Base-by-base conservation (phyloP, 2,113 vertebrate species). In the Mohoua ochrocephala region DNA sequence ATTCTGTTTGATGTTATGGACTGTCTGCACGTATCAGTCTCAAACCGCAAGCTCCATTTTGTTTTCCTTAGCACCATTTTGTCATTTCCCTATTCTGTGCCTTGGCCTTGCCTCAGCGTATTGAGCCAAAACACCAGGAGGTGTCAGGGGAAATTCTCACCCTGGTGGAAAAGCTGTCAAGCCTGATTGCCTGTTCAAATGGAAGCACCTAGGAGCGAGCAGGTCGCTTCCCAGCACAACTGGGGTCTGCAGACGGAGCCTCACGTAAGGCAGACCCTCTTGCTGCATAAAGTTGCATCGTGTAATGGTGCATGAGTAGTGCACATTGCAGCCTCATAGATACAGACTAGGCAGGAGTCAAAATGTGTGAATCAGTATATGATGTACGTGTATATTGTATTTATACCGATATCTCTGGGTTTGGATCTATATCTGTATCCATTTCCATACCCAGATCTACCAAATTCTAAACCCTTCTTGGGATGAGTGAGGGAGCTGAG, bases 101-200 rank as follows among this genome's bases (percentile, higher is more conserved):
- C 87, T 95, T 78, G 93, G 93, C 84, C 93, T 84, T 75, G 91
- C 33, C 84, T 96, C n/a, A 3, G 39, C 0, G 7, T 56, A 92
- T 94, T 94, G 94, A 97, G 96, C 96, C 94, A 94, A 95, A 96
- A 91, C 96, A 94, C 96, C 91, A 78, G 96, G 95, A 97, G 96
- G 91, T 91, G 94, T 91, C 89, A 93, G 91, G 74, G 87, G 84
- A 64, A 93, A 96, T 93, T 91, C 91, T 89, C 2, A 0, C 87
- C 33, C 73, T 68, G 86, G 78, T 92, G 87, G 87, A 93, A 68
- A 23, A 82, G 84, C 95, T 94, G 94, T 94, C 93, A 96, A 78
- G 76, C 44, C 80, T 57, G 84, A 96, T 96, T 93, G 93, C 84
- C 89, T 8, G 0, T 65, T 96, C 77, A 39, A 5, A 96, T 87